These are phyloP conservation scores for Laothoe populi DNA, from an alignment of 2,888 invertebrate species.

Conservation along the genomic window DNA sequence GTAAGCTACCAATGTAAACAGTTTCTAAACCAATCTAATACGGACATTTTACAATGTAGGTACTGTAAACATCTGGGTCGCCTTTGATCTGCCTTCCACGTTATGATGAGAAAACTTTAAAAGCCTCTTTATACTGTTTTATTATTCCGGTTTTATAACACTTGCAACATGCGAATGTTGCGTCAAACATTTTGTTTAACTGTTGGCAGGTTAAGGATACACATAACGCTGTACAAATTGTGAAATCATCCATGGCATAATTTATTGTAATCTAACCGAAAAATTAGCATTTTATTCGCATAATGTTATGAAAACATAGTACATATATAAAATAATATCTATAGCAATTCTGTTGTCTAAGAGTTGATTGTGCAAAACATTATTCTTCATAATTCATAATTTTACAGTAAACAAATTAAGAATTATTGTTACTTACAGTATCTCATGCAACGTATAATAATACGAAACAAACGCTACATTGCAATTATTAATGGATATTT, in stretches of 20 bases:
- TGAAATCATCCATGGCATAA: constrained; percentile 12
- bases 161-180: constrained; percentile 30
- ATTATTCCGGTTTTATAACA: constrained; percentile 35
- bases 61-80: not conserved
- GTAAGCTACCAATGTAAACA: not conserved
- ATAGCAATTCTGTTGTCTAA: not conserved
- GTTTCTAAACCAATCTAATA: constrained; percentile 7
- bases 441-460: too few species aligned
- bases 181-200: constrained; percentile 28
- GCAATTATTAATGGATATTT: too few species aligned
- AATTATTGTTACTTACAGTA: too few species aligned
- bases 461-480: too few species aligned
- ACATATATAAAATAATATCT: not conserved
- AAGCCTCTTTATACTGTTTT: constrained; percentile 27
- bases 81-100: not conserved
- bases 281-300: not conserved
- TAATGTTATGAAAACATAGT: not conserved
- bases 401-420: too few species aligned
- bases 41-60: not conserved
- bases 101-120: not conserved
- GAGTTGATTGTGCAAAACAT: not conserved
- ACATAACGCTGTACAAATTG: constrained; percentile 16
- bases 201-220: constrained; percentile 31
- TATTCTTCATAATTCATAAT: too few species aligned
- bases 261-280: not conserved